phyloP scores from a whole-genome alignment of 2,888 invertebrate species.

The Isoperla grammatica region DNA sequence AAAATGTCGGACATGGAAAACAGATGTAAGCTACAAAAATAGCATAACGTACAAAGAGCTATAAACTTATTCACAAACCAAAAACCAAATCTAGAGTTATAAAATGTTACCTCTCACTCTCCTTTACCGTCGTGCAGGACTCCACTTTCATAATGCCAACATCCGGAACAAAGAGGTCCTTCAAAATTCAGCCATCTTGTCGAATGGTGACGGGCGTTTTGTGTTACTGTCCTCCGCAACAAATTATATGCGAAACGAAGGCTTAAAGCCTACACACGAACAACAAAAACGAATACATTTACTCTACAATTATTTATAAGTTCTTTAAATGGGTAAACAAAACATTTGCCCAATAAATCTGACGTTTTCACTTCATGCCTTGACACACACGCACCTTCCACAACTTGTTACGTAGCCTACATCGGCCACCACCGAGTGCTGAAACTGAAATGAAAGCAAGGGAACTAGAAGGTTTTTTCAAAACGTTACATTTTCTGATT shows the following conservation, averaged over 20 bases:
- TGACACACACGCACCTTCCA: slow-evolving; percentile 23
- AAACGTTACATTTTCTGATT: too few species aligned
- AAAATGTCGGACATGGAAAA: slow-evolving; percentile 9
- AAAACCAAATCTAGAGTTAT: not conserved
- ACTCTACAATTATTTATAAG: slow-evolving; percentile 12
- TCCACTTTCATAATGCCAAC: slow-evolving; percentile 61
- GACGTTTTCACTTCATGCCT: slow-evolving; percentile 29
- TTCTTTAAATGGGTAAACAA: slow-evolving; percentile 27
- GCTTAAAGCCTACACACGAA: slow-evolving; percentile 15
- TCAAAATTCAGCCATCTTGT: slow-evolving; percentile 70
- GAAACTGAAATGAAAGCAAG: slow-evolving; percentile 14
- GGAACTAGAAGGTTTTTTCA: not conserved
- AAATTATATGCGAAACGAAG: slow-evolving; percentile 23
- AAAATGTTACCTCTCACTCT: slow-evolving; percentile 55
- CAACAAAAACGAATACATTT: slow-evolving; percentile 23
- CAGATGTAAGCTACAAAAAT: not conserved
- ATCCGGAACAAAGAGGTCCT: slow-evolving; percentile 60
- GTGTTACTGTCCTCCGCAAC: slow-evolving; percentile 23
- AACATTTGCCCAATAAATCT: slow-evolving; percentile 28
- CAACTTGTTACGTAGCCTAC: slow-evolving; percentile 24
- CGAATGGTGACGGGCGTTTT: slow-evolving; percentile 37
- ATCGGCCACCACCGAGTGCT: slow-evolving; percentile 21
- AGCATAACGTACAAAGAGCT: not conserved
- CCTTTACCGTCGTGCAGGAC: slow-evolving; percentile 56
- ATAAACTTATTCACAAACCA: not conserved